Conservation (phyloP, 2,888 invertebrate genomes). For the Pristionchus japonicus region DNA sequence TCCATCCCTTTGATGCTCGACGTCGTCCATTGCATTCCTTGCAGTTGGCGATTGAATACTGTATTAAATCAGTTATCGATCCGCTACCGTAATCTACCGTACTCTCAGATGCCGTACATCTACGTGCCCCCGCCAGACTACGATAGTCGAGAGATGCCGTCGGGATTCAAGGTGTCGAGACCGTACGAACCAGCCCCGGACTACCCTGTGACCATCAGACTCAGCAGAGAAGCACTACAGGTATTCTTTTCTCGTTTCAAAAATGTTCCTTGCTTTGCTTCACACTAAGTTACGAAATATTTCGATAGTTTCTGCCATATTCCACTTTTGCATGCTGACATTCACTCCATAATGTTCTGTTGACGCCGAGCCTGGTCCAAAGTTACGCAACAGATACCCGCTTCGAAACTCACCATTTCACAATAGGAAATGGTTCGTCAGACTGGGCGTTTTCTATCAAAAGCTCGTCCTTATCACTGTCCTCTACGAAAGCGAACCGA, state of each 20-base stretch:
- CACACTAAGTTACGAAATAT: too few relatives aligned
- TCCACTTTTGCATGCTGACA: too few relatives aligned
- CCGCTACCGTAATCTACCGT: not conserved
- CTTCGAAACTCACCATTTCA: not conserved
- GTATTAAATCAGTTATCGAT: not conserved
- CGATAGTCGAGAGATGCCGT: not conserved
- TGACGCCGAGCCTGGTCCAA: too few relatives aligned
- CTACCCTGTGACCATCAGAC: conserved; percentile 33
- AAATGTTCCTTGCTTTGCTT: too few relatives aligned
- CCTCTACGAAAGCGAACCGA: not conserved
- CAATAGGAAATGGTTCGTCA: not conserved
- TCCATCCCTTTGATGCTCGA: not conserved
- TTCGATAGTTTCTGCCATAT: too few relatives aligned
- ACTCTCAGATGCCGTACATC: conserved; percentile 40
- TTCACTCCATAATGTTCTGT: too few relatives aligned
- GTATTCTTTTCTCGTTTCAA: not conserved
- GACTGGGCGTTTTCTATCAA: not conserved
- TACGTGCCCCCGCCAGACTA: conserved; percentile 43
- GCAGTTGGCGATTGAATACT: not conserved
- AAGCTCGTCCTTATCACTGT: not conserved
- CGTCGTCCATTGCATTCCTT: not conserved
- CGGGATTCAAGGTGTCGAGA: not conserved
- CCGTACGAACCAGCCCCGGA: conserved; percentile 39
- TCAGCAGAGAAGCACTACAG: not conserved
- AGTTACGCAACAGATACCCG: not conserved